phyloP scores from a whole-genome alignment of 2,113 vertebrate genomes.

The Sitta europaea region DNA sequence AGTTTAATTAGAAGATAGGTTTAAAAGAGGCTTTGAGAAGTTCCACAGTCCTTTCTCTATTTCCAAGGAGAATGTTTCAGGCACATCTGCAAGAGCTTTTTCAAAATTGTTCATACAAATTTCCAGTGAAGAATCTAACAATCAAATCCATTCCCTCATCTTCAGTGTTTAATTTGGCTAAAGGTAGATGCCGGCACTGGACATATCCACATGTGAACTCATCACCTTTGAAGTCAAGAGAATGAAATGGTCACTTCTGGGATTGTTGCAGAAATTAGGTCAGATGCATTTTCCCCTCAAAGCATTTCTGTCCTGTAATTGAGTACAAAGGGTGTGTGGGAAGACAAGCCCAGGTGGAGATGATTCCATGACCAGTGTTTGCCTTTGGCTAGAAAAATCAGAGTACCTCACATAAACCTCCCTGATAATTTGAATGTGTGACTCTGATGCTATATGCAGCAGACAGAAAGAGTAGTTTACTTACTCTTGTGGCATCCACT shows the following conservation, averaged over 20 bases:
- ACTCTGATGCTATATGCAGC: background rate
- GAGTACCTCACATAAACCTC: background rate
- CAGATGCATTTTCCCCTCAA: background rate
- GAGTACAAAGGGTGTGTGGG: background rate
- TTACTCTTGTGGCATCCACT: background rate
- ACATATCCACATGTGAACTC: background rate
- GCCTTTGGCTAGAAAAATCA: background rate
- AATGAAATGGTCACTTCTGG: background rate
- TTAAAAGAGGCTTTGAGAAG: background rate
- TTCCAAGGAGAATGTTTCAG: background rate
- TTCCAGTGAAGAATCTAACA: background rate
- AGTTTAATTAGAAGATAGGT: background rate
- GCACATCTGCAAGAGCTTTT: background rate
- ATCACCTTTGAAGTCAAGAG: background rate
- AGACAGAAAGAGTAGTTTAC: background rate
- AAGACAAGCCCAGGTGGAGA: background rate
- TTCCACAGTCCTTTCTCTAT: background rate
- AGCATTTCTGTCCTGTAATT: background rate
- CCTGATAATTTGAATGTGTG: background rate
- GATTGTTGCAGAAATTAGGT: background rate
- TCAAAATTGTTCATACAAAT: background rate
- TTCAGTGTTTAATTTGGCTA: background rate
- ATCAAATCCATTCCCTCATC: background rate
- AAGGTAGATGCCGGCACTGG: background rate
- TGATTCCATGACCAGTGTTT: background rate